Evolutionary conservation across 2,113 vertebrate genomes (phyloP), one percentile per base, ranked within the genome.

Genomic region (Blennius ocellaris): DNA sequence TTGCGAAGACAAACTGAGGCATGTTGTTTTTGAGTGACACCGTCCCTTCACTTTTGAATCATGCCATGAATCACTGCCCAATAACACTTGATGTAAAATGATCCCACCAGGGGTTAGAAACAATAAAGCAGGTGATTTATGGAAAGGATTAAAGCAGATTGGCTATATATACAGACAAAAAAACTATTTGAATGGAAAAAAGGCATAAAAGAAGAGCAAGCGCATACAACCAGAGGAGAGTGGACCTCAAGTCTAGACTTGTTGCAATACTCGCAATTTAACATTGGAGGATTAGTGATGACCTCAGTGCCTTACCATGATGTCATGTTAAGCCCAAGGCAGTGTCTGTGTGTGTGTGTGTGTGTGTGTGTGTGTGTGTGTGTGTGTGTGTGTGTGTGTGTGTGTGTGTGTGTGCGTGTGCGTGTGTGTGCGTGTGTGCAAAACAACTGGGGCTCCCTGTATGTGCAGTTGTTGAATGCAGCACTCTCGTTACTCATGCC

Each of bases 261-360:
- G 94, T 82, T 81, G 69, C 78, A 79, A 75, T 55, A 71, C 72
- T 73, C 66, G 65, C 71, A 64, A 75, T 84, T 77, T 83, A 72
- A 70, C 39, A 40, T 73, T 78, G 69, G 74, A 75, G 86, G 65
- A 83, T 83, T 91, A 85, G 73, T 63, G n/a, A 83, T 93, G 92
- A 93, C 89, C 87, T 94, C 92, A 93, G 84, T 41, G 30, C 72
- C 61, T 82, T 68, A 81, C 36, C 52, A 92, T 93, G 92, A 93
- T 93, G 90, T 94, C 91, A 93, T 89, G 80, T 69, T 79, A 65
- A 87, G 84, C 91, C 76, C 67, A 43, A 78, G 83, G 84, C 89
- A 85, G 77, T 77, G 81, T 85, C 86, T 90, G n/a, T n/a, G n/a
- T n/a, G n/a, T n/a, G n/a, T n/a, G n/a, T n/a, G n/a, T n/a, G n/a